Evolutionary conservation across 2,113 vertebrate species (phyloP), one percentile per base, ranked within the genome.

Genomic region (Callopanchax toddi): DNA sequence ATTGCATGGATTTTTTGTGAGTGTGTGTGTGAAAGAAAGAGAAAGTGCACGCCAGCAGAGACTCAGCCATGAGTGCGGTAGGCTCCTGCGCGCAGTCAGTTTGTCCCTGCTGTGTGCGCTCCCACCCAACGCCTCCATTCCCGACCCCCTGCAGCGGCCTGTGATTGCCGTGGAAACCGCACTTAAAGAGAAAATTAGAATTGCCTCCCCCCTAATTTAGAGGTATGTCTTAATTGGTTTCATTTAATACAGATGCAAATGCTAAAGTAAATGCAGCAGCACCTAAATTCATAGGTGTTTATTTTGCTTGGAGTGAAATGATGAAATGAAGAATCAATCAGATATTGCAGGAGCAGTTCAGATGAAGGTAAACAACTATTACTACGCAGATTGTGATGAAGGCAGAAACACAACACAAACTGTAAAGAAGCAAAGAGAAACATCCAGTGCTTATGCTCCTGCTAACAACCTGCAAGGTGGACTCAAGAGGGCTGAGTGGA

Each of bases 161-260:
- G 84, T 90, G 86, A 91, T 91, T 91, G 87, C 89, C 65, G 88
- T 91, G 89, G 89, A 91, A 91, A 89, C 88, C 36, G 72, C 89
- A 88, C 88, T 91, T 89, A 90, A 87, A 76, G 72, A 90, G 87
- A 87, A 90, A 88, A 92, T 91, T 89, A 91, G 87, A 84, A 89
- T 86, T 86, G 79, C 87, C 86, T 90, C 83, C 86, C 83, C 82
- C 78, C 86, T 83, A 85, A 89, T 89, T 89, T 88, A 84, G 86
- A 91, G 87, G 74, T 87, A 81, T 39, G 58, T 77, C 79, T 82
- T 90, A 92, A 92, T 92, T 91, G 86, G 83, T 76, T 92, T 88
- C 86, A 81, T 90, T 89, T 89, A 86, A 88, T 86, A 79, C 76
- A 68, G 74, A 89, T 72, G 81, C 67, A 85, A 86, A 89, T 81